Base-by-base conservation (phyloP, 2,888 invertebrate species). In the Coenonympha arcania region DNA sequence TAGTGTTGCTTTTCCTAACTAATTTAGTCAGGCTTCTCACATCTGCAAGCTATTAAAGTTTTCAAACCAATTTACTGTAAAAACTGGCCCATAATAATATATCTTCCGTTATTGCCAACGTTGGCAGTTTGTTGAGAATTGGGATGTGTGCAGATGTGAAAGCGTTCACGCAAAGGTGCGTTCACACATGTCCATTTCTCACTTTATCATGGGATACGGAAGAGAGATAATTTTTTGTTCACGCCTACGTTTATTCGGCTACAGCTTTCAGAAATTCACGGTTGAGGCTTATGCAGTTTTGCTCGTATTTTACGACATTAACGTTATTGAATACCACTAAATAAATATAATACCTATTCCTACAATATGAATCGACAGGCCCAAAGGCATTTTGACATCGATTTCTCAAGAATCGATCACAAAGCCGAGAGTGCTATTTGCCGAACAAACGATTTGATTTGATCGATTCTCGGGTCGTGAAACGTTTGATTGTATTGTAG, bases 381-480 rank as follows among this genome's bases (percentile, higher is more conserved):
- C 37, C 31, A 11, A 22, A 48, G 36, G 37, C 22, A 39, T 54
- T 50, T 52, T 40, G 52, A 50, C 40, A 55, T 52, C 50, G 53
- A 51, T 51, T 53, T 41, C 48, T 42, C 42, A 51, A 45, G 48
- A 53, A 43, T 47, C 48, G 45, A 43, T 31, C 51, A 54, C 49
- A 50, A 52, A 47, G 46, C 49, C 53, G 55, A 50, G 55, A 50
- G 51, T 54, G 54, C 50, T 53, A 44, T 54, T 50, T 48, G 50
- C 34, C 55, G 49, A 55, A 60, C 60, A 60, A 58, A 53, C 53
- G 51, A 34, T 30, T 48, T 56, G 54, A 60, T 58, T 60, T 45
- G 45, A 53, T 53, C 54, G 57, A 55, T 56, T 55, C 43, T 48
- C 45, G 39, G 49, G 52, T 55, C 55, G 53, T 49, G 50, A 52